phyloP scores from a whole-genome alignment of 2,113 vertebrate species.

The Lutjanus erythropterus region DNA sequence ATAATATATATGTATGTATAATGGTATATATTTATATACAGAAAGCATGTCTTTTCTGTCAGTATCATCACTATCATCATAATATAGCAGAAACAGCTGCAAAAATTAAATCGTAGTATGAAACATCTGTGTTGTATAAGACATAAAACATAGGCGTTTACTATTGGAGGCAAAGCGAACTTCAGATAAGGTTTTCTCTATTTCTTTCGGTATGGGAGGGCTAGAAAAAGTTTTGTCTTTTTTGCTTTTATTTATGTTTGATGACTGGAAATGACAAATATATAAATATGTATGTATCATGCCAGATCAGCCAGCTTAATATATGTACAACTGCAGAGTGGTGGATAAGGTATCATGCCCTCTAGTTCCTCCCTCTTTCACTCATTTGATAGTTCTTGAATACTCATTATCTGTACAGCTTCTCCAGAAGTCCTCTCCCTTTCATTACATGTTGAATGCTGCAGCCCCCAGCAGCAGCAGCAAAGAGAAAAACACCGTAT shows the following conservation, averaged over 20 bases:
- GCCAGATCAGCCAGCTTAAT: background rate
- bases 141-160: too few relatives aligned
- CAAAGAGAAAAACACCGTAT: conserved; percentile 45
- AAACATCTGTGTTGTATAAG: too few relatives aligned
- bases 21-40: too few relatives aligned
- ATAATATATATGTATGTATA: too few relatives aligned
- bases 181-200: too few relatives aligned
- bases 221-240: background rate
- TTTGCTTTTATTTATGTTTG: background rate
- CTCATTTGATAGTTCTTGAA: conserved; percentile 10
- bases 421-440: conserved; percentile 29
- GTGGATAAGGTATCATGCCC: background rate
- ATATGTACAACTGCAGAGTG: background rate
- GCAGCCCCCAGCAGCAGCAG: conserved; percentile 55
- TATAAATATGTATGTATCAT: too few relatives aligned
- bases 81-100: too few relatives aligned
- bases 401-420: conserved; percentile 39
- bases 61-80: too few relatives aligned
- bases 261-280: background rate
- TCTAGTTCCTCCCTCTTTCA: background rate
- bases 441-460: conserved; percentile 57
- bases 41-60: too few relatives aligned
- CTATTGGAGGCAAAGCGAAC: too few relatives aligned
- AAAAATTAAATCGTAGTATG: too few relatives aligned
- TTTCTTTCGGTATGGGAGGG: too few relatives aligned